Base-by-base conservation (phyloP, 2,113 vertebrate genomes). In the Phycodurus eques region DNA sequence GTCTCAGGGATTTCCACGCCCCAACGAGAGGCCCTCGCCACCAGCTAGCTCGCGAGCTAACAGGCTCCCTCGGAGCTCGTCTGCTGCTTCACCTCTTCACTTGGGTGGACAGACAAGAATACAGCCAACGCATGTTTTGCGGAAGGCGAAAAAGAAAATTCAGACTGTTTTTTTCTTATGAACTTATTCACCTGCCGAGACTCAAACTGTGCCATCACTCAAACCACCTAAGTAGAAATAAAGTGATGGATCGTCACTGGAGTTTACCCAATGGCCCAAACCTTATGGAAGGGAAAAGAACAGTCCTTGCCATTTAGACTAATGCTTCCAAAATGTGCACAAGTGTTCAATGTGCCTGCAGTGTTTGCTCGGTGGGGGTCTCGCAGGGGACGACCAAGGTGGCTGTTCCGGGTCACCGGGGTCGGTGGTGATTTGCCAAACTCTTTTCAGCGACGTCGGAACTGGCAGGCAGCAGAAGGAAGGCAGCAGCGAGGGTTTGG, bases 401-500 rank as follows among this genome's bases (percentile, higher is more conserved):
- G 82, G 87, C 88, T 88, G 85, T 91, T 92, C 90, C 84, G 88
- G 92, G 91, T 93, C 92, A 92, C 78, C 80, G 89, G 80, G 86
- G 83, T 84, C 77, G 88, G 84, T 76, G 88, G 85, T 88, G 85
- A 93, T 93, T 91, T 91, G 80, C 85, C 84, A 83, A 87, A 89
- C 83, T 88, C 83, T 83, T 79, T 88, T 89, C 87, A 87, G 84
- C 81, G 72, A 74, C 78, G 75, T 85, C 88, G 82, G 79, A 20
- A 35, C 70, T 66, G 60, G 83, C 75, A 69, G 80, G 78, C 72
- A 79, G 73, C 17, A 15, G 49, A 53, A 19, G 15, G 67, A 73
- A 63, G 70, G 60, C 73, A 17, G 49, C 51, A 31, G 51, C 70
- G 67, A 74, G 67, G 78, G 71, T 87, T 82, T 74, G 83, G 84